Evolutionary conservation across 2,888 invertebrate species (phyloP), one percentile per base, ranked within the genome.

Genomic region (Andrena bicolor): DNA sequence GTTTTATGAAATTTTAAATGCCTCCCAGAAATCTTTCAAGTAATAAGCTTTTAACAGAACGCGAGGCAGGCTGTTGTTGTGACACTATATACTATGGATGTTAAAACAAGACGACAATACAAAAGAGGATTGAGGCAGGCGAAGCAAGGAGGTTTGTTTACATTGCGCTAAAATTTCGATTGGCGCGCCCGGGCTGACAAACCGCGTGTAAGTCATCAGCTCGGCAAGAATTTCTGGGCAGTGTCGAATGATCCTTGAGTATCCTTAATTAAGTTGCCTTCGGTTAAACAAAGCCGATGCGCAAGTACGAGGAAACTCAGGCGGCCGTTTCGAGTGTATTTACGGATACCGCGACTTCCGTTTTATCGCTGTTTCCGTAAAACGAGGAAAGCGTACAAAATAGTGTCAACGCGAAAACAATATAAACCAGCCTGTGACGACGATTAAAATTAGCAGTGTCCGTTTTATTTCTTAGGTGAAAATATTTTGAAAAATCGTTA

Each of bases 131-230:
- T 7, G 5, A 5, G 8, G 28, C n/a, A 35, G 23, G 26, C 35
- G n/a, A 26, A 7, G 26, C 2, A 0, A 23, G 13, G 2, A 13
- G 10, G 20, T 75, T 69, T 75, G 60, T 75, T 69, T 75, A 69
- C 60, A 3, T 2, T 16, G 23, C 16, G 35, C 4, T 28, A 3
- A 70, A 70, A 76, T 41, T 76, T 61, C 41, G 49, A 75, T 49
- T 2, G 49, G n/a, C 32, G 3, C 20, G 32, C 5, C 7, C 35
- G 20, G 0, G 49, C 1, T 2, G 58, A 68, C 60, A 60, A 60
- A 26, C 8, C 23, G 23, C 30, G 16, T 32, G n/a, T 5, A 30
- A 32, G 23, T 20, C 28, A 41, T 64, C 32, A 16, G 1, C 5
- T 16, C 2, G 16, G 16, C 23, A 0, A 35, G 13, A 61, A 13